Conservation (phyloP, 1,140 invertebrate genomes). For the Bombus turneri region DNA sequence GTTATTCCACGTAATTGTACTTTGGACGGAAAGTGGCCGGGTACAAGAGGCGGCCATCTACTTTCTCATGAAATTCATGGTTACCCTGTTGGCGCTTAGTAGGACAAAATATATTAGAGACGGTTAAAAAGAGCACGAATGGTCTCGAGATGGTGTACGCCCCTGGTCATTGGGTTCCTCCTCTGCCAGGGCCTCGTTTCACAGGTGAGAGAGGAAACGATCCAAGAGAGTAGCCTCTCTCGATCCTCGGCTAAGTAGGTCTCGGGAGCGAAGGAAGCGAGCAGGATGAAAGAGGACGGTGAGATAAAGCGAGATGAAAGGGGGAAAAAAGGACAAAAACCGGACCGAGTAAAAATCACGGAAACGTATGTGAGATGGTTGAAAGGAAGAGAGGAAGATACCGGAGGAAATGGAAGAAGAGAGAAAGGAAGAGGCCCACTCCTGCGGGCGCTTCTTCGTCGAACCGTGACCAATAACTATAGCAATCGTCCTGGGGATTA, state of each 20-base stretch:
- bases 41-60: not conserved
- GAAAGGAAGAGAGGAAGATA: not conserved
- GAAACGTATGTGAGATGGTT: slow-evolving; percentile 44
- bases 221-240: slow-evolving; percentile 57
- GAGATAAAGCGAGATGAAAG: slow-evolving; percentile 15
- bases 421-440: not conserved
- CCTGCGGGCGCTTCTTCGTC: slow-evolving; percentile 49
- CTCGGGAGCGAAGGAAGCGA: slow-evolving; percentile 62
- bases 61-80: slow-evolving; percentile 41
- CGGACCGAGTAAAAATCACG: slow-evolving; percentile 51
- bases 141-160: not conserved
- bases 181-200: slow-evolving; percentile 28
- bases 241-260: slow-evolving; percentile 69
- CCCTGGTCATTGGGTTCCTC: slow-evolving; percentile 34
- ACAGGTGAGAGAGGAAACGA: slow-evolving; percentile 4
- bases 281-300: slow-evolving; percentile 20
- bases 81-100: slow-evolving; percentile 34
- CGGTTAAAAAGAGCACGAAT: not conserved
- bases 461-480: slow-evolving; percentile 69
- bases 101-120: slow-evolving; percentile 13
- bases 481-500: slow-evolving; percentile 63
- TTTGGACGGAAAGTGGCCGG: slow-evolving; percentile 30
- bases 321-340: slow-evolving; percentile 57
- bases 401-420: not conserved
- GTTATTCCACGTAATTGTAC: not conserved